Conservation (phyloP, 2,888 invertebrate species). For the Leptogaster cylindrica region DNA sequence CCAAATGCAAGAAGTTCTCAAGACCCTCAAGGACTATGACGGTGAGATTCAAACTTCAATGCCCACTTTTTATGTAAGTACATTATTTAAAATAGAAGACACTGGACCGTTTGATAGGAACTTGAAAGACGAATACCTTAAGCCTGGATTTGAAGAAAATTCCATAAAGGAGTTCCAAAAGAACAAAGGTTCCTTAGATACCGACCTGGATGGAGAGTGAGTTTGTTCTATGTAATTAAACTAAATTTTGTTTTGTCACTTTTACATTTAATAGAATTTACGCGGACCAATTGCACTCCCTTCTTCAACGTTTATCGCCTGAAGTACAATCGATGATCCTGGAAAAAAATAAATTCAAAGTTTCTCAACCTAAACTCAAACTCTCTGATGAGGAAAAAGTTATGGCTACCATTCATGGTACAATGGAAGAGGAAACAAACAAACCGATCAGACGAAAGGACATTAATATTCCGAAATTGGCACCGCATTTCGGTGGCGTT, state of each 20-base stretch:
- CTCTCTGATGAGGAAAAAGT: slow-evolving; percentile 59
- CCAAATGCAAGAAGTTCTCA: slow-evolving; percentile 67
- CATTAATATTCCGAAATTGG: slow-evolving; percentile 53
- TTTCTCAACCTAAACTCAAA: slow-evolving; percentile 51
- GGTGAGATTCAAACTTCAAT: slow-evolving; percentile 45
- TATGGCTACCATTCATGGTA: slow-evolving; percentile 60
- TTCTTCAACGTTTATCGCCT: slow-evolving; percentile 58
- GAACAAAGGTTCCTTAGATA: slow-evolving; percentile 59
- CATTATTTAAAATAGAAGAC: slow-evolving; percentile 48
- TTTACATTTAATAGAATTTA: slow-evolving; percentile 53
- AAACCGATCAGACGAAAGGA: slow-evolving; percentile 53
- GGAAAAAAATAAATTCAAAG: slow-evolving; percentile 49
- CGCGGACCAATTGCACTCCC: slow-evolving; percentile 58
- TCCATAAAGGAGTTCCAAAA: slow-evolving; percentile 56
- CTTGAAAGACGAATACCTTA: slow-evolving; percentile 65
- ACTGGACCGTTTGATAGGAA: slow-evolving; percentile 55
- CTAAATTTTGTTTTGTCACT: neutral
- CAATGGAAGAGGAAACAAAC: slow-evolving; percentile 53
- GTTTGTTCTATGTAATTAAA: slow-evolving; percentile 42
- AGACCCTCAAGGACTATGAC: slow-evolving; percentile 61
- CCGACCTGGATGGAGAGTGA: slow-evolving; percentile 67
- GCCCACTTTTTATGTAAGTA: neutral
- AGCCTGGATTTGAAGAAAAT: slow-evolving; percentile 62
- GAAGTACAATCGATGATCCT: slow-evolving; percentile 48
- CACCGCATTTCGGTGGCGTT: slow-evolving; percentile 56